phyloP scores from a whole-genome alignment of 2,888 invertebrate genomes.

The Eulithis prunata region DNA sequence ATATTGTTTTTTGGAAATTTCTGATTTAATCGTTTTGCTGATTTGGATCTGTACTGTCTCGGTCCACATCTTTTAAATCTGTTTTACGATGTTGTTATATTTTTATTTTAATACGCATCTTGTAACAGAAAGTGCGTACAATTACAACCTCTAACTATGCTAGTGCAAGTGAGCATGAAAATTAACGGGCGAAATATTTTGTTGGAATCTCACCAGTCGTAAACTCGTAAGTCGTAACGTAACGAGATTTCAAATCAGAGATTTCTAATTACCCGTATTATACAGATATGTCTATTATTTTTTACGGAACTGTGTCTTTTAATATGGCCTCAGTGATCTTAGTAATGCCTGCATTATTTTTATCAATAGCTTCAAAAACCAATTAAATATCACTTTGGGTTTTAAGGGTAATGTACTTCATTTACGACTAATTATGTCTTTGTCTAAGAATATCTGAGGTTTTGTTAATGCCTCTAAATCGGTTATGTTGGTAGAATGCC shows the following conservation, averaged over 20 bases:
- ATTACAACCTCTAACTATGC: slow-evolving; percentile 19
- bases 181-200: slow-evolving; percentile 42
- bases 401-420: neutral
- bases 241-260: slow-evolving; percentile 31
- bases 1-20: neutral
- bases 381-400: neutral
- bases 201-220: slow-evolving; percentile 31
- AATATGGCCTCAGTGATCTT: too few species aligned
- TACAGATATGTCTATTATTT: neutral
- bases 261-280: slow-evolving; percentile 28
- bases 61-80: neutral
- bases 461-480: neutral
- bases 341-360: too few species aligned
- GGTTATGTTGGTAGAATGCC: neutral
- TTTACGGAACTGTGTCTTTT: too few species aligned
- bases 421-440: neutral
- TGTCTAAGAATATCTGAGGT: neutral
- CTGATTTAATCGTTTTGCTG: neutral
- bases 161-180: slow-evolving; percentile 43
- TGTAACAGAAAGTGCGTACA: slow-evolving; percentile 25
- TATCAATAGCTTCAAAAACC: too few species aligned
- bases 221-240: too few species aligned
- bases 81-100: neutral
- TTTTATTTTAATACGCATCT: neutral
- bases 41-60: neutral